phyloP scores from a whole-genome alignment of 2,113 vertebrate genomes.

The Corydoras sp. region DNA sequence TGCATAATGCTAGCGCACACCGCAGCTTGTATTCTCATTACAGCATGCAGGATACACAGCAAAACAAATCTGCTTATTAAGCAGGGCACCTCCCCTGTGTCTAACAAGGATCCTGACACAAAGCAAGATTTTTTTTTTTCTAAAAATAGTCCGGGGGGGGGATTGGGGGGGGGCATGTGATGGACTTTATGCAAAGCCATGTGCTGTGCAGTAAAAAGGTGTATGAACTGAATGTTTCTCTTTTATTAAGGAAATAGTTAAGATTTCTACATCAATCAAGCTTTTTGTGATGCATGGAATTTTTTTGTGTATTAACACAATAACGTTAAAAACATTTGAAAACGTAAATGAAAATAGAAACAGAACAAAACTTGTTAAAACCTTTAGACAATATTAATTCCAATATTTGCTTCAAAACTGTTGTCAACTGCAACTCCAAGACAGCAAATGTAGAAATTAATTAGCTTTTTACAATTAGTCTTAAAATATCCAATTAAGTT shows the following conservation, averaged over 20 bases:
- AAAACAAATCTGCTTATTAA: conserved; percentile 33
- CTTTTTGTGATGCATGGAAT: too few species aligned
- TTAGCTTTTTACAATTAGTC: too few species aligned
- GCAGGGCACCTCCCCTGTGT: conserved; percentile 3
- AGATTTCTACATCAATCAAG: too few species aligned
- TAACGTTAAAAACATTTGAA: too few species aligned
- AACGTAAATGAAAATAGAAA: too few species aligned
- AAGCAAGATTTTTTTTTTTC: not conserved
- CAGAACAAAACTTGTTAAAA: too few species aligned
- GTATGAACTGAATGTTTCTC: not conserved
- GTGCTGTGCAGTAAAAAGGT: not conserved
- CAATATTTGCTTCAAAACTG: too few species aligned
- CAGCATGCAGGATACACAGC: conserved; percentile 1
- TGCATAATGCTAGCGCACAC: conserved; percentile 9
- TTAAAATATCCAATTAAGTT: too few species aligned
- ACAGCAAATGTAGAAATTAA: too few species aligned
- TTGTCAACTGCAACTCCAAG: too few species aligned
- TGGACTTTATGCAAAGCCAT: conserved; percentile 2
- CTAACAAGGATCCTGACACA: not conserved
- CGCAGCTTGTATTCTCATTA: conserved; percentile 25
- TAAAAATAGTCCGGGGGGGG: not conserved
- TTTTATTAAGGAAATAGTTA: not conserved
- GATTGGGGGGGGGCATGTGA: not conserved
- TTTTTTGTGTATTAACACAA: too few species aligned
- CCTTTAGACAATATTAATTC: too few species aligned